These are phyloP conservation scores for Branchellion lobata DNA, from an alignment of 2,888 invertebrate genomes.

Conservation along the genomic window DNA sequence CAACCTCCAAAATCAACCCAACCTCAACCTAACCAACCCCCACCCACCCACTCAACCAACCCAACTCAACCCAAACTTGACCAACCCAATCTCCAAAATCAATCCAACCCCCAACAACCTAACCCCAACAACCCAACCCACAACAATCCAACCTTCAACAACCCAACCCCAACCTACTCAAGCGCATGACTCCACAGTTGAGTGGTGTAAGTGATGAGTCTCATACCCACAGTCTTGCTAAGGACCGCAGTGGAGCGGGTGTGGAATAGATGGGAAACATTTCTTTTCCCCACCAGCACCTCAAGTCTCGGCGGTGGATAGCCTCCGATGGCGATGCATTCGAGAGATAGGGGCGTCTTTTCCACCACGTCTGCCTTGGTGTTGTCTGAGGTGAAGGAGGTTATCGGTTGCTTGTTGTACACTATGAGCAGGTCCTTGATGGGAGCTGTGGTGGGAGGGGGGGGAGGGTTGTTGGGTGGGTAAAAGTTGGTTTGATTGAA, in stretches of 20 bases:
- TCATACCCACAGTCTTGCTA: conserved; percentile 36
- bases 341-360: conserved; percentile 1
- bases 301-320: not conserved
- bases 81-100: too few relatives aligned
- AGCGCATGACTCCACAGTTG: conserved; percentile 26
- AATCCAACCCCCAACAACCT: too few relatives aligned
- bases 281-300: conserved; percentile 10
- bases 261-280: conserved; percentile 37
- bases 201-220: conserved; percentile 36
- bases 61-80: too few relatives aligned
- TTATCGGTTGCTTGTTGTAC: not conserved
- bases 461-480: not conserved
- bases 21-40: too few relatives aligned
- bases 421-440: conserved; percentile 7
- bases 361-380: not conserved
- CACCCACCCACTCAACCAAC: too few relatives aligned
- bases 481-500: not conserved
- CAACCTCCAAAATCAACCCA: too few relatives aligned
- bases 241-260: conserved; percentile 1
- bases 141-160: not conserved
- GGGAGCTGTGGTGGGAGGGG: not conserved
- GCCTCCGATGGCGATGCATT: conserved; percentile 39
- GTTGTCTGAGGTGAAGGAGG: not conserved
- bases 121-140: not conserved
- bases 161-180: not conserved